phyloP scores from a whole-genome alignment of 2,797 vertebrate genomes.

The Siniperca scherzeri region DNA sequence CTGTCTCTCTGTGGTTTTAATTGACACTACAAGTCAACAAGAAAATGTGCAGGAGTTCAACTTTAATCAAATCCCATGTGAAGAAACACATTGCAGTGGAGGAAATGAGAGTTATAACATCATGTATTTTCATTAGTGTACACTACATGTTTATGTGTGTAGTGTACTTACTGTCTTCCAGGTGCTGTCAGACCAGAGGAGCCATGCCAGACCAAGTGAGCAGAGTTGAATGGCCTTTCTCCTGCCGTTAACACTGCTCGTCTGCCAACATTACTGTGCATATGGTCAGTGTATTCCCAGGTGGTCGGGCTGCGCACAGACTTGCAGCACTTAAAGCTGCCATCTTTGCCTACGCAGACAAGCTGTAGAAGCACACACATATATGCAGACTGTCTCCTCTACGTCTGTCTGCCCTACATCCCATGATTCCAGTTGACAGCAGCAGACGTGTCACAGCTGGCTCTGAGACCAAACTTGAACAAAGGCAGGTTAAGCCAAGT shows the following conservation, averaged over 20 bases:
- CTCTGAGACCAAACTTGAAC: conserved; percentile 76
- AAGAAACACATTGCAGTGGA: conserved; percentile 41
- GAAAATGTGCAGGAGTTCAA: conserved; percentile 44
- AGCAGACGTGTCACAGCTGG: conserved; percentile 81
- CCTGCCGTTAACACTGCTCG: conserved; percentile 70
- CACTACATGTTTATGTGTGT: conserved; percentile 26
- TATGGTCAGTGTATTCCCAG: conserved; percentile 82
- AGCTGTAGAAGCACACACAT: conserved; percentile 41
- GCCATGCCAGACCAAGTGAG: conserved; percentile 61
- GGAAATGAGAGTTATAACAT: conserved; percentile 35
- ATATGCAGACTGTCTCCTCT: conserved; percentile 50
- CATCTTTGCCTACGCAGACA: conserved; percentile 63
- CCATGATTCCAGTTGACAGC: conserved; percentile 81
- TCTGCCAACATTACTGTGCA: conserved; percentile 74
- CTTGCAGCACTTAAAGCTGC: conserved; percentile 69
- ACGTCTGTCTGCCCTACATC: conserved; percentile 64
- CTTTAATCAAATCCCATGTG: conserved; percentile 52
- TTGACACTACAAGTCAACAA: conserved; percentile 54
- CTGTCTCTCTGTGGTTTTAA: conserved; percentile 57
- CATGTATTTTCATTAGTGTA: conserved; percentile 61
- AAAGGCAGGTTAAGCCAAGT: conserved; percentile 82
- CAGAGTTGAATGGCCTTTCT: conserved; percentile 76
- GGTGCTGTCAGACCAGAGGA: conserved; percentile 51
- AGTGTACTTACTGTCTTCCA: conserved; percentile 43
- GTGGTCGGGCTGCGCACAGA: conserved; percentile 52